Evolutionary conservation across 2,797 vertebrate species (phyloP), one percentile per base, ranked within the genome.

Genomic region (Holocentrus rufus): DNA sequence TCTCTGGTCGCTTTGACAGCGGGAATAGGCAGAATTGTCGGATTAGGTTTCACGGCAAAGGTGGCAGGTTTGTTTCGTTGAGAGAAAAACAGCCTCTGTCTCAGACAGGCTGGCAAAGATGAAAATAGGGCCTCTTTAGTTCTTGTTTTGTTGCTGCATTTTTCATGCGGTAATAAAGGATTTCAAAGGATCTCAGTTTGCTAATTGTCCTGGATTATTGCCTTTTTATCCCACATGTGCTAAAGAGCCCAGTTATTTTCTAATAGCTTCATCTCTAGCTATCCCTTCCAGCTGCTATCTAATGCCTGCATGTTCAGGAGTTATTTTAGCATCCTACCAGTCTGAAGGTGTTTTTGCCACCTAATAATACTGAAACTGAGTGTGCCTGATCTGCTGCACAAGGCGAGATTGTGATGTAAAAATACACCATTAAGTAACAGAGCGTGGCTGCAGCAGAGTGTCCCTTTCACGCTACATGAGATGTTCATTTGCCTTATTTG

Each of bases 161-260:
- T 69, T 47, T 13, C 22, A 14, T 25, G 39, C 18, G 3, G 25
- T 69, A 44, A 27, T 11, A 64, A 65, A 65, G 3, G 54, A 36
- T 57, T n/a, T 64, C 42, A 42, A n/a, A n/a, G n/a, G n/a, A n/a
- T n/a, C n/a, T n/a, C n/a, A n/a, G 2, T 20, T 20, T 54, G 47
- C 31, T 56, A 63, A 65, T 79, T n/a, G 13, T 49, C 34, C 30
- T 69, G 57, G 49, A 44, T 80, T 71, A n/a, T n/a, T n/a, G 36
- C 9, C 55, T 9, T 34, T 55, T 72, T 46, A 53, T 55, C 30
- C 47, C 31, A 36, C 34, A 15, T 63, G 42, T 27, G 46, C 4
- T 58, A 50, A 71, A 72, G 17, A 36, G 31, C 5, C 39, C 18
- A 18, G 60, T 66, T 53, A 31, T 63, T 39, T 76, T 65, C 11